Evolutionary conservation across 1,140 invertebrate species (phyloP), one percentile per base, ranked within the genome.

Genomic region (Melitaea cinxia): DNA sequence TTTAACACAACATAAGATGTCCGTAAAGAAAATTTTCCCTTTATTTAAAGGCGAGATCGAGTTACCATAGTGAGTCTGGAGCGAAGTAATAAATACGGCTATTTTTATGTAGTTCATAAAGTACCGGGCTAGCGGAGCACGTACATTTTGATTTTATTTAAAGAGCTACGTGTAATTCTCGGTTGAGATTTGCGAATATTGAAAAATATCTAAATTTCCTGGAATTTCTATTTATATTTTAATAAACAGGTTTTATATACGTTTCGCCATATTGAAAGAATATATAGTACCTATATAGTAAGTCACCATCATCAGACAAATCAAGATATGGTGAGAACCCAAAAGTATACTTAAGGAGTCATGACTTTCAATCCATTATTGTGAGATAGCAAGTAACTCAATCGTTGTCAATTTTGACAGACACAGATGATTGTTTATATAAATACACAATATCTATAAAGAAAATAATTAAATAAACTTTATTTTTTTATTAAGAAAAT

Each of bases 91-190:
- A 80, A 78, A 80, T 78, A 72, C 58, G 60, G 64, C 67, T 63
- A 76, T 78, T 84, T 82, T 84, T 81, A 79, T 78, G 67, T 65
- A 72, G 59, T 62, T 70, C 69, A 71, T 80, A 82, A 80, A 82
- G 77, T 72, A 79, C 58, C 19, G 49, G 37, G 67, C 60, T 68
- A 69, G 69, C 66, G 47, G 69, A 63, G 30, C 50, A 39, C 70
- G 60, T 72, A 68, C 68, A 69, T 72, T 78, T 76, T 83, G 80
- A 83, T 83, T 83, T 81, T 81, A 83, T 80, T 80, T 77, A 80
- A 80, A 78, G 77, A 74, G 72, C 72, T 74, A 66, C 60, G 67
- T 69, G 74, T 77, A 74, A 74, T 60, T 74, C 71, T 64, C 55
- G 61, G 47, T 74, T 74, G 70, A 55, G 59, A 57, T 17, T 42